A percentile compares a stretch with the other conserved stretches of the same genome.
Evolutionary conservation across 2,113 vertebrate species (phyloP).

Genomic region (Aldabrachelys gigantea): DNA sequence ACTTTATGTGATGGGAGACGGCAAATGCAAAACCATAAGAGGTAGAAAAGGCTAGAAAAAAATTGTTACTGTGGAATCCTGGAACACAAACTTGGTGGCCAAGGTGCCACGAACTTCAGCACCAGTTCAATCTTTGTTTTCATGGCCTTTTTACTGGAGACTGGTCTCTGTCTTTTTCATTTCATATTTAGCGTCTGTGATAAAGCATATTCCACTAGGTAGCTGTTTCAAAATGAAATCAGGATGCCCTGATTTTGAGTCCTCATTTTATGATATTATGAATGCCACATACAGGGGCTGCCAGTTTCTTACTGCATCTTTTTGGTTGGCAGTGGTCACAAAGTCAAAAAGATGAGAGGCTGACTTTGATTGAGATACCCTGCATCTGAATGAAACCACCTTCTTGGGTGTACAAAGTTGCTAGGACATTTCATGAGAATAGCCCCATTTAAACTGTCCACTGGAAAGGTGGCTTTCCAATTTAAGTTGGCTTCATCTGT

Average conservation of each 20-base stretch:
- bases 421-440: fast-evolving
- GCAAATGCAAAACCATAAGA: background rate
- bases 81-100: background rate
- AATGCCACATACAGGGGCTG: background rate
- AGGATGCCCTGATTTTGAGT: background rate
- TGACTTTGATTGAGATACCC: background rate
- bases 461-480: background rate
- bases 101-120: background rate
- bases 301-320: background rate
- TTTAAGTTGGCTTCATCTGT: background rate
- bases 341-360: fast-evolving
- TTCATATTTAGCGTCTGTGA: background rate
- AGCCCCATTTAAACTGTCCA: background rate
- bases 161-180: background rate
- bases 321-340: background rate
- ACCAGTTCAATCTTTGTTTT: background rate
- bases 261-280: background rate
- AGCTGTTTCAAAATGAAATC: background rate
- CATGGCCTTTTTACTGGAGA: background rate
- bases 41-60: background rate
- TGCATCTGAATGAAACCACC: background rate
- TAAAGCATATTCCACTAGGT: background rate
- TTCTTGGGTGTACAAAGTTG: background rate
- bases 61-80: background rate
- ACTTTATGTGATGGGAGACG: background rate